phyloP scores from a whole-genome alignment of 2,888 invertebrate species.

The Mythimna albipuncta region DNA sequence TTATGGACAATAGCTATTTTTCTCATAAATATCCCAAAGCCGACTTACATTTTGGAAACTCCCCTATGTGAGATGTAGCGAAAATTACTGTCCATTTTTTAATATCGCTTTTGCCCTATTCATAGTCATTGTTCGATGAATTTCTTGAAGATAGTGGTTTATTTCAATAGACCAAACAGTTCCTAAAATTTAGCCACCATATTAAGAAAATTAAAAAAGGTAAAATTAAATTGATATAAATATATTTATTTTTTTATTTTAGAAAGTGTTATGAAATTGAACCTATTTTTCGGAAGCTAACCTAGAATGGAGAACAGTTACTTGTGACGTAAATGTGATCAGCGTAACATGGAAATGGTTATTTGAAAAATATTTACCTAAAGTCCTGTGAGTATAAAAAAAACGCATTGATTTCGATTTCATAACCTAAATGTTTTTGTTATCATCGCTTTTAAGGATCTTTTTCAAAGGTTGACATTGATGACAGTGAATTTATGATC shows the following conservation, averaged over 20 bases:
- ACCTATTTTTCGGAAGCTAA: background rate
- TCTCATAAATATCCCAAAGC: background rate
- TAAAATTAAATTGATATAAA: background rate
- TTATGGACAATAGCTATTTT: too few relatives aligned
- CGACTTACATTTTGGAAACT: background rate
- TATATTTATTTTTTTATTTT: too few relatives aligned
- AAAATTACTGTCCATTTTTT: too few relatives aligned
- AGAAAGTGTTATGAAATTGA: background rate
- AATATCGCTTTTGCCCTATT: too few relatives aligned
- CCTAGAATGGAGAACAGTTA: background rate
- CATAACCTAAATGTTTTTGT: conserved; percentile 8
- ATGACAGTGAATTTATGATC: conserved; percentile 13
- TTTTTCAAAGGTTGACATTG: conserved; percentile 34
- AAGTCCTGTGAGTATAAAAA: conserved; percentile 9
- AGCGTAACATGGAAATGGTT: background rate
- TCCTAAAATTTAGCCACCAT: too few relatives aligned
- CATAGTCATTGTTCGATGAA: too few relatives aligned
- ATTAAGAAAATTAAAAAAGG: too few relatives aligned
- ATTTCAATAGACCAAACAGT: too few relatives aligned
- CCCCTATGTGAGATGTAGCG: background rate
- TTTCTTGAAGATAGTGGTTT: too few relatives aligned
- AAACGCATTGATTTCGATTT: background rate
- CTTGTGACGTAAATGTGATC: background rate
- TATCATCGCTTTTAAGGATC: conserved; percentile 14
- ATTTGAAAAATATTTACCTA: background rate